Evolutionary conservation across 1,140 invertebrate genomes (phyloP).

Genomic region (Chymomyza costata): DNA sequence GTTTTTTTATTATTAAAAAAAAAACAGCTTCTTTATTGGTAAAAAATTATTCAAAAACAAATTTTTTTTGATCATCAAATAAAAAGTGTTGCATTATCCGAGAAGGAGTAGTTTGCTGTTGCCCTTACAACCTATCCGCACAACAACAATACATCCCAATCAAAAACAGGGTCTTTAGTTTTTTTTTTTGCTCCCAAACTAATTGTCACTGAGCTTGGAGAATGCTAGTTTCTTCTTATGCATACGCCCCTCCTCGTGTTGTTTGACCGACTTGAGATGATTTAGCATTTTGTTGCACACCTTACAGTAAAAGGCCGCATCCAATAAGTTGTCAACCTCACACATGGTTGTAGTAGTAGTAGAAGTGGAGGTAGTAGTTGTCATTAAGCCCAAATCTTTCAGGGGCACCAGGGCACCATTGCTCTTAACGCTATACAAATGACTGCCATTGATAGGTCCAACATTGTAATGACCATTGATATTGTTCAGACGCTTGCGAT

Average conservation of each 20-base stretch:
- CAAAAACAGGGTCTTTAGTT: background rate
- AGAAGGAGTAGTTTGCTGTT: too few relatives aligned
- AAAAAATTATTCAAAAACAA: too few relatives aligned
- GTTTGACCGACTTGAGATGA: slow-evolving; percentile 78
- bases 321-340: slow-evolving; percentile 77
- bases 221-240: slow-evolving; percentile 68
- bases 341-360: background rate
- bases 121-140: too few relatives aligned
- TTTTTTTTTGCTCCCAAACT: background rate
- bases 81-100: too few relatives aligned
- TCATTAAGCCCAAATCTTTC: slow-evolving; percentile 18
- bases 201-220: background rate
- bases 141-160: background rate
- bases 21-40: too few relatives aligned
- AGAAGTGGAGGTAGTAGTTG: too few relatives aligned
- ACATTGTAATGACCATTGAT: background rate
- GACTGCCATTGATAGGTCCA: slow-evolving; percentile 17
- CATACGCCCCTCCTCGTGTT: slow-evolving; percentile 80
- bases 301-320: slow-evolving; percentile 80
- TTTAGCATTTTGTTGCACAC: slow-evolving; percentile 79
- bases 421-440: slow-evolving; percentile 31
- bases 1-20: too few relatives aligned
- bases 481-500: slow-evolving; percentile 60
- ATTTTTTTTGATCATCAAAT: too few relatives aligned
- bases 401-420: slow-evolving; percentile 30